Percentiles rank a stretch among this genome's conserved stretches.
Conservation (phyloP, 35 echinoderm and acorn worm genomes). For the Eucidaris tribuloides region DNA sequence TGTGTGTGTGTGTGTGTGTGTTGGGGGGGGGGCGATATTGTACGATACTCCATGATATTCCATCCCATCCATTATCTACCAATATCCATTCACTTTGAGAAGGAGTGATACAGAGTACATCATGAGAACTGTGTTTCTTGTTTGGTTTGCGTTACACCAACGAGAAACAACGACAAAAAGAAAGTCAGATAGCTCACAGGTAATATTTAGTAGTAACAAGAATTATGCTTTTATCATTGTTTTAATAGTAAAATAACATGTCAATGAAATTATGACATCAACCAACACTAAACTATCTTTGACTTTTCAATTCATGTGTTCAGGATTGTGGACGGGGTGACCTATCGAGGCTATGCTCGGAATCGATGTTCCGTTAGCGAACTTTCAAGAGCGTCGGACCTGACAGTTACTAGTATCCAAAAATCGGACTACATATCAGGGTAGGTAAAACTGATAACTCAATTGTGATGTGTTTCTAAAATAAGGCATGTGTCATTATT, state of each 20-base stretch:
- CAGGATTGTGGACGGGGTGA: constrained; percentile 29
- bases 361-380: not conserved
- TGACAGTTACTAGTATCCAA: not conserved
- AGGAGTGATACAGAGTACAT: too few species aligned
- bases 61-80: too few species aligned
- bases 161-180: not conserved
- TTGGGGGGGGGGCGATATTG: too few species aligned
- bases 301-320: not conserved
- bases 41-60: too few species aligned
- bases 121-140: not conserved
- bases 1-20: too few species aligned
- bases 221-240: not conserved
- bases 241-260: not conserved
- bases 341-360: not conserved
- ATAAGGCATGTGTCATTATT: too few species aligned
- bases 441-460: too few species aligned
- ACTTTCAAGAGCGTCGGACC: not conserved
- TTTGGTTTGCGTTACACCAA: not conserved
- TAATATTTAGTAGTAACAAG: not conserved
- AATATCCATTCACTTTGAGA: too few species aligned
- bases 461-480: too few species aligned
- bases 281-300: not conserved
- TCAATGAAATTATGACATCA: not conserved
- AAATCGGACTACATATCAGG: not conserved
- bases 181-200: too few species aligned